Evolutionary conservation across 2,888 invertebrate species (phyloP).

Genomic region (Polydrusus pterygomalis): DNA sequence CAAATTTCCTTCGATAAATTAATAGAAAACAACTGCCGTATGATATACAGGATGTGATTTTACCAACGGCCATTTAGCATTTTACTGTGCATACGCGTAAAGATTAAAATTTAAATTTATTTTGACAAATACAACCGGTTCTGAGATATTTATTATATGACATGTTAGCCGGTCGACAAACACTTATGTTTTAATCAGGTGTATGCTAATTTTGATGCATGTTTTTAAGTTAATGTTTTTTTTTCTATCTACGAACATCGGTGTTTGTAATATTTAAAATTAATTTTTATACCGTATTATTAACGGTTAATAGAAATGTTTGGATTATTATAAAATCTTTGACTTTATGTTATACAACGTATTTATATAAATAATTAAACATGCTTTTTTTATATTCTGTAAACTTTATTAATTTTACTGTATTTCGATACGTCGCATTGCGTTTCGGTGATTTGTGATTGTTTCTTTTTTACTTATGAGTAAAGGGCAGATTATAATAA

Average conservation of each 20-base stretch:
- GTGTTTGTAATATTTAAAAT: slow-evolving; percentile 4
- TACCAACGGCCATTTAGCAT: slow-evolving; percentile 46
- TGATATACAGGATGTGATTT: slow-evolving; percentile 55
- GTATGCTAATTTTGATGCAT: slow-evolving; percentile 51
- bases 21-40: slow-evolving; percentile 52
- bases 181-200: slow-evolving; percentile 52
- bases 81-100: slow-evolving; percentile 40
- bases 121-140: slow-evolving; percentile 47
- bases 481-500: too few relatives aligned
- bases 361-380: too few relatives aligned
- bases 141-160: slow-evolving; percentile 47
- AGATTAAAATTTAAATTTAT: slow-evolving; percentile 54
- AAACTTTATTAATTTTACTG: too few relatives aligned
- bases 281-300: too few relatives aligned
- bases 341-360: too few relatives aligned
- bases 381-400: too few relatives aligned
- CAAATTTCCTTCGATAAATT: slow-evolving; percentile 51
- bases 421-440: too few relatives aligned
- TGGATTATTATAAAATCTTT: too few relatives aligned
- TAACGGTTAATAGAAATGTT: too few relatives aligned
- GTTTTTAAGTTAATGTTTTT: slow-evolving; percentile 38
- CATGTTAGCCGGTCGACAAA: slow-evolving; percentile 45
- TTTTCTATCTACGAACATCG: slow-evolving; percentile 7
- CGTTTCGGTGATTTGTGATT: too few relatives aligned
- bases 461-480: too few relatives aligned